Evolutionary conservation across 1,140 invertebrate genomes (phyloP).

Genomic region (Acromyrmex echinatior): DNA sequence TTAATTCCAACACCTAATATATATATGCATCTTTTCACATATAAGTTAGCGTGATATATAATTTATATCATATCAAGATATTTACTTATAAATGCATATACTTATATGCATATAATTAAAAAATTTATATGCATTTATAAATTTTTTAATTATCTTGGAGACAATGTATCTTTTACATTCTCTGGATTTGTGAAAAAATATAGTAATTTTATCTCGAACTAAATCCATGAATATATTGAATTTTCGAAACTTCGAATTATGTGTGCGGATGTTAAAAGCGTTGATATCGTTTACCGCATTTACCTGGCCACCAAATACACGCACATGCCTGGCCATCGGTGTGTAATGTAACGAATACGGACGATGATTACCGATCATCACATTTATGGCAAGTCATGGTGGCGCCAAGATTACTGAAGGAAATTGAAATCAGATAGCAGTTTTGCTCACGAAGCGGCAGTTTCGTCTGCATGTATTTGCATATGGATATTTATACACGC

Average conservation of each 20-base stretch:
- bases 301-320: background rate
- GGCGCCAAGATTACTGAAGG: constrained; percentile 73
- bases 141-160: background rate
- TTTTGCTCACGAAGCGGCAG: constrained; percentile 15
- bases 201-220: background rate
- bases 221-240: background rate
- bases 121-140: too few relatives aligned
- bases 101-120: too few relatives aligned
- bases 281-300: background rate
- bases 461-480: constrained; percentile 48
- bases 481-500: constrained; percentile 47
- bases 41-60: background rate
- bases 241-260: background rate
- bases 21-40: background rate
- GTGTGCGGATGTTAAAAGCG: background rate
- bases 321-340: background rate
- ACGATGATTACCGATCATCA: constrained; percentile 66
- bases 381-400: constrained; percentile 57
- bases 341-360: constrained; percentile 53
- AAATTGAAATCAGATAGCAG: constrained; percentile 81
- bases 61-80: background rate
- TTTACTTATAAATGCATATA: background rate
- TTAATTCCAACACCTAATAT: too few relatives aligned
- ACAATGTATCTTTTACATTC: background rate
- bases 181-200: background rate